Evolutionary conservation across 2,797 vertebrate species (phyloP).

Genomic region (Amblyraja radiata): DNA sequence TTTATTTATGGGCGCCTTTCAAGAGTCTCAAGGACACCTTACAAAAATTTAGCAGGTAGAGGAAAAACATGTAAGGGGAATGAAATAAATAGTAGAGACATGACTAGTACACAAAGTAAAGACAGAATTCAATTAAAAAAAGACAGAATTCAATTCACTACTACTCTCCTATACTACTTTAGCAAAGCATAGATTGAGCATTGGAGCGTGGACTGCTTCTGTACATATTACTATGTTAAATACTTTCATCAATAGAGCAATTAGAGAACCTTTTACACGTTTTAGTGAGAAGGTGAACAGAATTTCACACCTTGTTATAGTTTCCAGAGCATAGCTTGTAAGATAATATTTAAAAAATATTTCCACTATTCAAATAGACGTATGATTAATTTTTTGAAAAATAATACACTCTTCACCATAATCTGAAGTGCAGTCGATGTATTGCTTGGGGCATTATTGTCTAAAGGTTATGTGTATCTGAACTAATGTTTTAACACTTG

Average conservation of each 20-base stretch:
- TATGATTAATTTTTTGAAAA: conserved; percentile 1
- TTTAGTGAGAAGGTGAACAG: not conserved
- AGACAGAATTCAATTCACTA: no score
- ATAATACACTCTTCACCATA: not conserved
- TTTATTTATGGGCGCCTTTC: no score
- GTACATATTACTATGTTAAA: not conserved
- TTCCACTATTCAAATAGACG: conserved; percentile 3
- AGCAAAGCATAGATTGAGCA: not conserved
- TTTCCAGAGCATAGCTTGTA: not conserved
- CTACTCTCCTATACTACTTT: no score
- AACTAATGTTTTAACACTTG: conserved; percentile 37
- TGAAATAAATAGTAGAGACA: no score
- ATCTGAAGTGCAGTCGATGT: conserved; percentile 8
- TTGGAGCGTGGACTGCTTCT: not conserved
- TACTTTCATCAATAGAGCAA: not conserved
- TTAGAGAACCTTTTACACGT: not conserved
- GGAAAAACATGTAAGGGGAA: no score
- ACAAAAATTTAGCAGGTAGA: no score
- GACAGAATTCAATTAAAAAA: no score
- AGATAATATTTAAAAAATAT: not conserved
- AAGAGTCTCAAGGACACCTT: no score
- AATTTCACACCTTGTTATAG: not conserved
- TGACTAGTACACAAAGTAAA: no score
- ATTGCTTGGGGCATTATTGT: conserved; percentile 31
- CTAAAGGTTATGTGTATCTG: conserved; percentile 29